Base-by-base conservation (phyloP, 1,140 invertebrate species). In the Saccostrea glomerata region DNA sequence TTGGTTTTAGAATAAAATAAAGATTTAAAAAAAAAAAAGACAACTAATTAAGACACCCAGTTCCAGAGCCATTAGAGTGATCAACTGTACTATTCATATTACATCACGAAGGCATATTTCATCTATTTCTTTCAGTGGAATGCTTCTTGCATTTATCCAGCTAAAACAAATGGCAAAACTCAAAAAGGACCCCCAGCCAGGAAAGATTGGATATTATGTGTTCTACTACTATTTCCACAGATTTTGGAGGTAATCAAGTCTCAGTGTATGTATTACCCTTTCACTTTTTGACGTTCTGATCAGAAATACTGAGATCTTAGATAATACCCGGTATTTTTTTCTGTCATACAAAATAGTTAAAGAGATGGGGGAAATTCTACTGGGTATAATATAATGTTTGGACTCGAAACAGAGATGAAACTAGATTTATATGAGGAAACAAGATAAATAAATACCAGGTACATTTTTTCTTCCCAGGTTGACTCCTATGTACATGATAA, bases 401-500 rank as follows among this genome's bases (percentile, higher is more conserved):
- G 1, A 47, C 5, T 47, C 47, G 6, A 47, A 47, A 47, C 47
- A 47, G 5, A 47, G 47, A 7, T 2, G 9, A 47, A 47, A 47
- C 47, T 7, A 47, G 5, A 47, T 47, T 47, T 6, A 9, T 47
- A 47, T 47, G 1, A 47, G 5, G 6, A 9, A 47, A 7, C n/a
- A n/a, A n/a, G n/a, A n/a, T n/a, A n/a, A n/a, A n/a, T n/a, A n/a
- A n/a, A n/a, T n/a, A n/a, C n/a, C n/a, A n/a, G n/a, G n/a, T n/a
- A n/a, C n/a, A n/a, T n/a, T n/a, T n/a, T n/a, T n/a, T 55, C 70
- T 85, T 86, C 84, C 17, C 88, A 94, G 93, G 82, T 95, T 98
- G 66, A 98, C 97, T 0, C 97, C 97, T 0, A 97, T 97, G 0
- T 98, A 98, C 94, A 96, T 98, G 93, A 97, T 97, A 91, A 96